These are phyloP conservation scores for Eustalomyia histrio DNA, from an alignment of 2,888 invertebrate species.

Conservation along the genomic window DNA sequence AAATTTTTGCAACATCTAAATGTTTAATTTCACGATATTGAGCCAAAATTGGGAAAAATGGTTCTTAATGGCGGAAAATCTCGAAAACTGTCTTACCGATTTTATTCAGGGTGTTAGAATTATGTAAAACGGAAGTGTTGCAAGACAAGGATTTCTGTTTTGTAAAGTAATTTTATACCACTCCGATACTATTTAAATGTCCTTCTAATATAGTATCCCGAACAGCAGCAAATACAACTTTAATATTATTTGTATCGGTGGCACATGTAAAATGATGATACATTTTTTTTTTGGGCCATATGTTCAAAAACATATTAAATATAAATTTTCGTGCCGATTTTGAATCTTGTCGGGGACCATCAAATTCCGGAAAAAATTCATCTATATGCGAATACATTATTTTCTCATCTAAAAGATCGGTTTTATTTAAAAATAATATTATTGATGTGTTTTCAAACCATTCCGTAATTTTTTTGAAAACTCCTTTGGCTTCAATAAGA, in stretches of 20 bases:
- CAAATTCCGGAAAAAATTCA: constrained; percentile 95
- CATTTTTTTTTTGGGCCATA: constrained; percentile 1
- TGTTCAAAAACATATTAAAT: constrained; percentile 38
- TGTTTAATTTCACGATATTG: too few relatives aligned
- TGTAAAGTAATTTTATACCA: constrained; percentile 20
- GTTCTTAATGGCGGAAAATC: too few relatives aligned
- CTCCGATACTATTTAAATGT: constrained; percentile 38
- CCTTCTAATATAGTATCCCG: constrained; percentile 42
- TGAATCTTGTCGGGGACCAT: constrained; percentile 25
- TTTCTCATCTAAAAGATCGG: constrained; percentile 84
- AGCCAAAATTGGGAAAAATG: too few relatives aligned
- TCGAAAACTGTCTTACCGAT: too few relatives aligned
- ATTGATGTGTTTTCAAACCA: constrained; percentile 99
- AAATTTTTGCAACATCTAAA: too few relatives aligned
- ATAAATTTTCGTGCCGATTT: constrained; percentile 41
- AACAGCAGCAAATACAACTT: constrained; percentile 51
- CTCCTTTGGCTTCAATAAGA: constrained; percentile 99
- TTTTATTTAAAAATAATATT: constrained; percentile 96
- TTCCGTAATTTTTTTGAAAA: constrained; percentile 99
- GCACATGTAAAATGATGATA: constrained; percentile 59
- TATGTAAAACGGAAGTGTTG: too few relatives aligned
- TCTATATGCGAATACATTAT: constrained; percentile 99
- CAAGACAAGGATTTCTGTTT: too few relatives aligned
- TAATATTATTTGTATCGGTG: constrained; percentile 54
- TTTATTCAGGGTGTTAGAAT: too few relatives aligned